Percentiles rank a stretch among this genome's conserved stretches.
These are phyloP conservation scores for Syngnathus acus DNA, from an alignment of 2,797 vertebrate species.

Conservation along the genomic window DNA sequence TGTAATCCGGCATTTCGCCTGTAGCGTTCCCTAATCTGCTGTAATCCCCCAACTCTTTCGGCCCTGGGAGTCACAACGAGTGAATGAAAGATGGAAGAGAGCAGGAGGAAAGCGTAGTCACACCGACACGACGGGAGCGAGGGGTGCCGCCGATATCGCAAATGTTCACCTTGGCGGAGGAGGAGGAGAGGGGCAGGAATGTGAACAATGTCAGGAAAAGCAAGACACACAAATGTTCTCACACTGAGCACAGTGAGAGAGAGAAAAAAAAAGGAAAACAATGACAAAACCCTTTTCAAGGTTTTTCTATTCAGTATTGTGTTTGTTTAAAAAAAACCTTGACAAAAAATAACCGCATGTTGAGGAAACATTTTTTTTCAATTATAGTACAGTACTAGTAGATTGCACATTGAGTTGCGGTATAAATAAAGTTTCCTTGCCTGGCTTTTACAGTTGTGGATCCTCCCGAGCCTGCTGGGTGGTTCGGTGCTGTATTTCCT, in stretches of 20 bases:
- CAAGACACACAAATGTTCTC: neutral
- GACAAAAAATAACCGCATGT: too few relatives aligned
- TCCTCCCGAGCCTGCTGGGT: slow-evolving; percentile 82
- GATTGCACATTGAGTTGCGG: too few relatives aligned
- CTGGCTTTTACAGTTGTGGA: slow-evolving; percentile 69
- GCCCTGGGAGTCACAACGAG: slow-evolving; percentile 17
- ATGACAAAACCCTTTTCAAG: neutral
- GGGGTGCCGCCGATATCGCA: neutral
- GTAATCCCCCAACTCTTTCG: slow-evolving; percentile 45
- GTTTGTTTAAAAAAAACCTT: too few relatives aligned
- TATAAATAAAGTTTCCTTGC: too few relatives aligned
- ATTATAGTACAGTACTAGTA: too few relatives aligned
- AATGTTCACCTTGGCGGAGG: neutral
- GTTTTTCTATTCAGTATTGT: neutral
- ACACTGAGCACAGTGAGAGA: neutral
- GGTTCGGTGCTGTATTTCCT: slow-evolving; percentile 81
- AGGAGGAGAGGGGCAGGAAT: neutral
- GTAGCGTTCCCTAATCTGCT: slow-evolving; percentile 57
- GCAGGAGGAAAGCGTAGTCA: neutral
- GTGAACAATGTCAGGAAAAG: slow-evolving; percentile 11
- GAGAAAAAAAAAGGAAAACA: neutral
- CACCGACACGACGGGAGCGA: neutral
- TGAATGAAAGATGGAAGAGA: slow-evolving; percentile 22
- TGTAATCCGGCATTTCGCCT: slow-evolving; percentile 56
- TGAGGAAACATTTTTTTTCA: too few relatives aligned